Conservation (phyloP, 2,888 invertebrate species). For the Acleris holmiana region DNA sequence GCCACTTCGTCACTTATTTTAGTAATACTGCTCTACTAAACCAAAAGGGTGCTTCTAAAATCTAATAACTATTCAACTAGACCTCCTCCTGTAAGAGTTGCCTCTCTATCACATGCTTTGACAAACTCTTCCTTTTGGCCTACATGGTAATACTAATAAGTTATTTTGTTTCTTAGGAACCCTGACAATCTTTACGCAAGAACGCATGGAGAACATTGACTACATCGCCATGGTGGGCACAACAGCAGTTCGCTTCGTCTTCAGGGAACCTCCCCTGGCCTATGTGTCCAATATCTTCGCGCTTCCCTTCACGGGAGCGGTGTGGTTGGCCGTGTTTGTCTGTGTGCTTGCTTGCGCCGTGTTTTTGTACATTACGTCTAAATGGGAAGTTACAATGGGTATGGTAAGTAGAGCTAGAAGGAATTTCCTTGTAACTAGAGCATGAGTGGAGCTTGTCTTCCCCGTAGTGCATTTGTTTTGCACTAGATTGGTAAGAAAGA, state of each 20-base stretch:
- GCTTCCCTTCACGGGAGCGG: slow-evolving; percentile 85
- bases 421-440: no score
- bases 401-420: slow-evolving; percentile 57
- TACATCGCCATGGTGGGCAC: slow-evolving; percentile 83
- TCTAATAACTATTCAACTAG: no score
- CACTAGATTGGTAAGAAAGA: no score
- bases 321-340: slow-evolving; percentile 85
- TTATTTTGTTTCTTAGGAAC: slow-evolving; percentile 57
- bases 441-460: no score
- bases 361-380: slow-evolving; percentile 76
- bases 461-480: no score
- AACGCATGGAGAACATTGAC: slow-evolving; percentile 73
- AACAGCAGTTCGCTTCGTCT: slow-evolving; percentile 84
- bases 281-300: slow-evolving; percentile 87
- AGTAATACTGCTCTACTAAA: no score
- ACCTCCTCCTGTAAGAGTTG: no score
- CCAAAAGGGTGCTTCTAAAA: no score
- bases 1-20: no score
- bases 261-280: slow-evolving; percentile 87
- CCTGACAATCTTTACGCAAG: slow-evolving; percentile 70
- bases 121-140: neutral
- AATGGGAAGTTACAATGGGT: slow-evolving; percentile 73
- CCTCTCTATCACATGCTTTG: no score
- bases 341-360: slow-evolving; percentile 75
- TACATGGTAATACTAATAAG: neutral